Evolutionary conservation across 2,113 vertebrate species (phyloP).

Genomic region (Sylvicapra grimmia): DNA sequence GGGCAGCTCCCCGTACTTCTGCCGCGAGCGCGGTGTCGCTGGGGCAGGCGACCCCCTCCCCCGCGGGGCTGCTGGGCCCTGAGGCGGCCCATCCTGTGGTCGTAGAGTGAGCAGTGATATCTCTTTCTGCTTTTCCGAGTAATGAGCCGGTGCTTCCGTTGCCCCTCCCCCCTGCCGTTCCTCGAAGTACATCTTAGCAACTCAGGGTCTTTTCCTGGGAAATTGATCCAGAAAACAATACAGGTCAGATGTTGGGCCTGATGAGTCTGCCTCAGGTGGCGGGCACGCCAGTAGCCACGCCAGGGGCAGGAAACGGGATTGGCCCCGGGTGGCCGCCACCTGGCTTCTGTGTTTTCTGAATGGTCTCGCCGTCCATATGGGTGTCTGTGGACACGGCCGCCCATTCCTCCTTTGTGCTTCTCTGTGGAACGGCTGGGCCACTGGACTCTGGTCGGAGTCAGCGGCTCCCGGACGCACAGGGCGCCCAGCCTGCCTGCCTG

Average conservation of each 20-base stretch:
- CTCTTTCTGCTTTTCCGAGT: neutral
- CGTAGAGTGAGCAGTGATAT: accelerated
- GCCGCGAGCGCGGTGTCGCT: neutral
- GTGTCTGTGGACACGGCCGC: accelerated
- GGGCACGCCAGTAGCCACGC: neutral
- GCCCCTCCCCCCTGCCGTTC: accelerated
- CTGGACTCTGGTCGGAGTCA: neutral
- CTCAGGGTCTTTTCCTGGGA: neutral
- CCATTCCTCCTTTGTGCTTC: too few relatives aligned
- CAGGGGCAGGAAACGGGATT: neutral
- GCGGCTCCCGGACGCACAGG: neutral
- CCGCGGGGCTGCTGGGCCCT: too few relatives aligned
- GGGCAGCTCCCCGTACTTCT: neutral
- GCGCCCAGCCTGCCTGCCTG: neutral
- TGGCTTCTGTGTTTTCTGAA: neutral
- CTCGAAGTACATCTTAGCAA: neutral
- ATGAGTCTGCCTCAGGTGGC: neutral
- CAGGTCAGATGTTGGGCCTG: neutral
- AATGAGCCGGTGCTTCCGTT: accelerated
- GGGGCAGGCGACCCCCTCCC: too few relatives aligned
- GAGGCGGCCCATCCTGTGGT: neutral
- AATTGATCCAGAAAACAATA: neutral
- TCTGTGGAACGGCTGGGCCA: accelerated
- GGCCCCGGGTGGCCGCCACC: accelerated
- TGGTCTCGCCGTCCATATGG: accelerated